Percentiles rank a stretch among this genome's conserved stretches.
Conservation (phyloP, 2,797 vertebrate genomes). For the Falco rusticolus region DNA sequence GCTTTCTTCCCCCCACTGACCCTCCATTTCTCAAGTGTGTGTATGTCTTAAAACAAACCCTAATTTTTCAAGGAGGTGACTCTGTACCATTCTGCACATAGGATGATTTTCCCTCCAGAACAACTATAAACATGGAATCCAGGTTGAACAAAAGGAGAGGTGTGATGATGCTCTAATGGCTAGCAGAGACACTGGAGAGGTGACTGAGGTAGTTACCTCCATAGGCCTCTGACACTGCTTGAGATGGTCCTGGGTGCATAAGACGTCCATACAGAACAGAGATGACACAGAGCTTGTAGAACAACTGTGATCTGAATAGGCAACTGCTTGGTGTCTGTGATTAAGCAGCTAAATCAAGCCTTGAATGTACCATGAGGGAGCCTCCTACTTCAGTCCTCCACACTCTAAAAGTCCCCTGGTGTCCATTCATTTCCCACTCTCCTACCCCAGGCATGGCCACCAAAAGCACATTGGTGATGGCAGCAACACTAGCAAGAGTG, state of each 20-base stretch:
- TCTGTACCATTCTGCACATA: not conserved
- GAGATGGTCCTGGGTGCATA: not conserved
- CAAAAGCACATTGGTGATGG: not conserved
- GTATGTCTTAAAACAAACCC: not conserved
- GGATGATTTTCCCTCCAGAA: not conserved
- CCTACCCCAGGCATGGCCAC: not conserved
- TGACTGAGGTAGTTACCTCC: not conserved
- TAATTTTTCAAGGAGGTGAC: not conserved
- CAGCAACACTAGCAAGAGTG: not conserved
- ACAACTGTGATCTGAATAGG: not conserved
- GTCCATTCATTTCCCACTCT: not conserved
- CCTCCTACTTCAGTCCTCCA: not conserved
- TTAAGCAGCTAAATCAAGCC: not conserved
- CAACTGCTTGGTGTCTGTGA: not conserved
- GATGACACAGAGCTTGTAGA: not conserved
- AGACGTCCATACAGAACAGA: not conserved
- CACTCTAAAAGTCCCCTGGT: not conserved
- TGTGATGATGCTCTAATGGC: not conserved
- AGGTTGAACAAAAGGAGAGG: not conserved
- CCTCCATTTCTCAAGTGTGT: fast-evolving
- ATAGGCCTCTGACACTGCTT: not conserved
- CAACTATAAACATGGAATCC: not conserved
- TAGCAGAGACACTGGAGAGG: not conserved
- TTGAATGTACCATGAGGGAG: not conserved
- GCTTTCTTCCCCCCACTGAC: fast-evolving